These are phyloP conservation scores for Nematostella vectensis DNA, from an alignment of 92 coral and sea anemone genomes.

Conservation along the genomic window DNA sequence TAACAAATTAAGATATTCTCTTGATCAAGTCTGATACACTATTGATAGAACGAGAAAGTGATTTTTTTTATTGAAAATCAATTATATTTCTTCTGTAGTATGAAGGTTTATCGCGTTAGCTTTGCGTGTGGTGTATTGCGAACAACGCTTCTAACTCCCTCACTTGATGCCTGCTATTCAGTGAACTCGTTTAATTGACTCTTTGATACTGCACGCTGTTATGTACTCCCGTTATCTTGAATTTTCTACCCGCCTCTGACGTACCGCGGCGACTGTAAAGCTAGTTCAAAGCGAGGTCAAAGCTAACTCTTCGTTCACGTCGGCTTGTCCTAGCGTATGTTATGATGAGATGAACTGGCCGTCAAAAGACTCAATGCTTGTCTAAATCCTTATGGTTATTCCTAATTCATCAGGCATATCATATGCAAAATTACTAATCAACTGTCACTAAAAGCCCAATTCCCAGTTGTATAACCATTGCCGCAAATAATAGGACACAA, in stretches of 20 bases:
- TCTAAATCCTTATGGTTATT: background rate
- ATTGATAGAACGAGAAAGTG: background rate
- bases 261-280: constrained; percentile 8
- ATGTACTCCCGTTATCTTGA: constrained; percentile 4
- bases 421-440: background rate
- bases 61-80: constrained; percentile 13
- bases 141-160: background rate
- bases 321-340: no score
- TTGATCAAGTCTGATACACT: background rate
- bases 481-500: constrained; percentile 4
- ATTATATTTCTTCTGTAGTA: constrained; percentile 11
- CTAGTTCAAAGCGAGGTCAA: no score
- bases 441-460: background rate
- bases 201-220: constrained; percentile 12
- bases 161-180: constrained; percentile 16
- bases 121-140: constrained; percentile 29
- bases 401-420: background rate
- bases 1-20: no score
- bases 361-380: no score
- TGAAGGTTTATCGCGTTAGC: no score
- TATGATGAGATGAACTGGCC: no score
- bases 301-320: no score
- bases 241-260: constrained; percentile 15
- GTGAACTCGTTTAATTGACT: constrained; percentile 21
- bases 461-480: background rate